Evolutionary conservation across 1,140 invertebrate species (phyloP).

Genomic region (Drosophila malerkotliana): DNA sequence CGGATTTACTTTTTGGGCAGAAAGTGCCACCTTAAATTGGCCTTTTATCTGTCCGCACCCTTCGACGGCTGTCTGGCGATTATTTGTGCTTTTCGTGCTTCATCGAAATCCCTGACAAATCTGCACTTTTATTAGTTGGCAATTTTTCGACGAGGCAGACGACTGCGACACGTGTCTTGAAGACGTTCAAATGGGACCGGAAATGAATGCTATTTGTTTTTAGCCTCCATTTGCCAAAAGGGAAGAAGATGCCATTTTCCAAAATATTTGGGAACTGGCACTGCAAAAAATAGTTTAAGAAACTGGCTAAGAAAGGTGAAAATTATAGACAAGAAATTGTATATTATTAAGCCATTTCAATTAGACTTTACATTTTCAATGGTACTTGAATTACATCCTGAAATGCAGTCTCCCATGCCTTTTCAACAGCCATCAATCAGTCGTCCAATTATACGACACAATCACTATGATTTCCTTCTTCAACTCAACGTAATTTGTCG

Average conservation of each 20-base stretch:
- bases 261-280: slow-evolving; percentile 19
- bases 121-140: slow-evolving; percentile 78
- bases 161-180: slow-evolving; percentile 64
- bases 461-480: slow-evolving; percentile 13
- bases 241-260: slow-evolving; percentile 32
- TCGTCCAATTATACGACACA: slow-evolving; percentile 26
- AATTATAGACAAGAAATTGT: not conserved
- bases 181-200: slow-evolving; percentile 57
- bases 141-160: slow-evolving; percentile 35
- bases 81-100: slow-evolving; percentile 47
- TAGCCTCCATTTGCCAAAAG: slow-evolving; percentile 7
- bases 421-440: slow-evolving; percentile 27
- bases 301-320: not conserved
- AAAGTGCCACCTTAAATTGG: slow-evolving; percentile 65
- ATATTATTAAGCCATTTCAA: not conserved
- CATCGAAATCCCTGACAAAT: slow-evolving; percentile 67
- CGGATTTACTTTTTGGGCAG: slow-evolving; percentile 16
- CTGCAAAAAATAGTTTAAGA: not conserved
- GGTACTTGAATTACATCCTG: not conserved
- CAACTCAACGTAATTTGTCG: not conserved
- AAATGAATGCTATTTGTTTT: slow-evolving; percentile 67
- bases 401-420: not conserved
- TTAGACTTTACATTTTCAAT: not conserved
- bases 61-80: slow-evolving; percentile 14
- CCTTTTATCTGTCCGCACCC: slow-evolving; percentile 47